phyloP scores from a whole-genome alignment of 2,888 invertebrate genomes.

The Calliscelio sp. region DNA sequence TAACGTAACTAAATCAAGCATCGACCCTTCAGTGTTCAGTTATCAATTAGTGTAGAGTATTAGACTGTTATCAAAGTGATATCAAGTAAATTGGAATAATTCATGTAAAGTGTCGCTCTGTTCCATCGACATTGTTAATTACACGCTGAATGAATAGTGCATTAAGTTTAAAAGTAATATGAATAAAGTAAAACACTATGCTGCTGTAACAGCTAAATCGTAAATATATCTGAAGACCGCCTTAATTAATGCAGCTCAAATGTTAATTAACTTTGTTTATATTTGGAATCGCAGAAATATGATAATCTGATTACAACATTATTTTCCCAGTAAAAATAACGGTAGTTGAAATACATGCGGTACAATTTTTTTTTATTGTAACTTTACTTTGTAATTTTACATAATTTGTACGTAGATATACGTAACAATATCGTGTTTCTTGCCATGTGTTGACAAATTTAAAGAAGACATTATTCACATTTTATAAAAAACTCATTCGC shows the following conservation, averaged over 20 bases:
- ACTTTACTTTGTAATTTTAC: not conserved
- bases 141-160: slow-evolving; percentile 24
- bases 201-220: not conserved
- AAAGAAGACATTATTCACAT: slow-evolving; percentile 29
- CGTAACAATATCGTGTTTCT: slow-evolving; percentile 13
- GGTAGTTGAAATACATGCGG: not conserved
- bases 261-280: slow-evolving; percentile 16
- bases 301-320: slow-evolving; percentile 10
- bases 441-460: slow-evolving; percentile 9
- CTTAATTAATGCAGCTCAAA: slow-evolving; percentile 7
- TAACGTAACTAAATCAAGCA: slow-evolving; percentile 45
- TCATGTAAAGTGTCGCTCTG: slow-evolving; percentile 46
- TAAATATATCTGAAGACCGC: not conserved
- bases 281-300: slow-evolving; percentile 6
- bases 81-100: slow-evolving; percentile 40
- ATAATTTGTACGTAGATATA: not conserved
- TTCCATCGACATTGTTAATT: slow-evolving; percentile 15
- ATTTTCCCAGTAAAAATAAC: not conserved
- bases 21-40: slow-evolving; percentile 45
- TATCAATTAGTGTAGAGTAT: slow-evolving; percentile 50
- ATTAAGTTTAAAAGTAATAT: not conserved
- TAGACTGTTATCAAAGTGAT: slow-evolving; percentile 54
- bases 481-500: slow-evolving; percentile 23
- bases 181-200: not conserved
- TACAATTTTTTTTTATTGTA: not conserved